Conservation (phyloP, 2,113 vertebrate species). For the Mirza zaza region DNA sequence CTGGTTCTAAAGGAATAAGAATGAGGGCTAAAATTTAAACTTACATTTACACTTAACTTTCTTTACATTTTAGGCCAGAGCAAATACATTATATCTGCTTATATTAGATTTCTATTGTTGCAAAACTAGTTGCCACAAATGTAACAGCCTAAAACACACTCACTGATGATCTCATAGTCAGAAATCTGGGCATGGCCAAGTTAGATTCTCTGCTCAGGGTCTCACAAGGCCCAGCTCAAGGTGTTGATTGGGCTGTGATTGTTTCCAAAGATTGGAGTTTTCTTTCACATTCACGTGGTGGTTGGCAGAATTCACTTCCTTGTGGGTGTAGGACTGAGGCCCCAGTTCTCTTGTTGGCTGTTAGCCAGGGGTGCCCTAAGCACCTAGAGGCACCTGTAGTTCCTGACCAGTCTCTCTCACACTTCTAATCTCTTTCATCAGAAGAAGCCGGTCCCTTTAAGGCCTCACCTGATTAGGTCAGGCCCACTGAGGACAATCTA, state of each 20-base stretch:
- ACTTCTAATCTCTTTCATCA: not conserved
- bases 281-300: not conserved
- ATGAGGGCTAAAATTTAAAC: not conserved
- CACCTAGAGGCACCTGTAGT: not conserved
- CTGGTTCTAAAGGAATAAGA: slow-evolving; percentile 16
- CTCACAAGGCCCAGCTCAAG: not conserved
- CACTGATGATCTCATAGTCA: not conserved
- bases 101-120: not conserved
- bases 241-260: not conserved
- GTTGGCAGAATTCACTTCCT: not conserved
- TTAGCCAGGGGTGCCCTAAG: not conserved
- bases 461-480: not conserved
- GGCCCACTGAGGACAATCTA: not conserved
- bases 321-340: not conserved
- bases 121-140: not conserved
- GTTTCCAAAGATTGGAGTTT: not conserved
- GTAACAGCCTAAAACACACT: not conserved
- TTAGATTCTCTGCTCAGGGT: not conserved
- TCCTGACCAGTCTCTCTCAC: not conserved
- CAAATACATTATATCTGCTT: not conserved
- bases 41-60: not conserved
- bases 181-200: not conserved
- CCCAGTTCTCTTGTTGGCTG: not conserved
- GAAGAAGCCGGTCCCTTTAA: not conserved
- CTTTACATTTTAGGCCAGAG: not conserved